Conservation (phyloP, 2,113 vertebrate genomes). For the Oreocharis arfaki region DNA sequence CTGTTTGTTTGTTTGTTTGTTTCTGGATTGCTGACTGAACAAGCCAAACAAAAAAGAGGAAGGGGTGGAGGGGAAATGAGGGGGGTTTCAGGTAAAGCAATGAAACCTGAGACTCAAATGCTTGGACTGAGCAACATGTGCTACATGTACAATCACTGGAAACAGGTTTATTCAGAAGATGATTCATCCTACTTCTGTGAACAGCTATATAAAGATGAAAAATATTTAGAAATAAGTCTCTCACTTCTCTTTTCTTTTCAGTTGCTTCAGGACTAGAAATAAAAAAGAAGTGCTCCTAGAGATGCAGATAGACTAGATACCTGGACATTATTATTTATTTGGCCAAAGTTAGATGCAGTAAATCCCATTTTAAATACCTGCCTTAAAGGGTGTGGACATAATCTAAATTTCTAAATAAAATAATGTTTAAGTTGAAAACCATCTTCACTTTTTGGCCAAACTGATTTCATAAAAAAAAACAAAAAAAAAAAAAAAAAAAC, state of each 20-base stretch:
- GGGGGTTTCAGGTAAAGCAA: neutral
- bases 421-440: neutral
- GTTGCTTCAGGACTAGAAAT: neutral
- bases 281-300: neutral
- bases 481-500: neutral
- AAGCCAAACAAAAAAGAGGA: neutral
- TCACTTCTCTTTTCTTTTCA: neutral
- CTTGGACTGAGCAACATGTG: neutral
- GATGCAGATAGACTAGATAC: neutral
- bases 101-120: neutral
- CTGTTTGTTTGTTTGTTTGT: neutral
- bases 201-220: neutral
- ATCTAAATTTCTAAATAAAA: neutral
- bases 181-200: neutral
- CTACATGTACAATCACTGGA: neutral
- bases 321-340: neutral
- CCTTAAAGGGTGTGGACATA: neutral
- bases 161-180: neutral
- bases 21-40: neutral
- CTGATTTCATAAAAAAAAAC: neutral
- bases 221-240: neutral
- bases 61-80: fast-evolving
- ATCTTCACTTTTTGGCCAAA: neutral
- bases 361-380: neutral
- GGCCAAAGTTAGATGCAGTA: neutral